A percentile compares a stretch with the other conserved stretches of the same genome.
Conservation (phyloP, 2,113 vertebrate species). For the Siniperca knerii region DNA sequence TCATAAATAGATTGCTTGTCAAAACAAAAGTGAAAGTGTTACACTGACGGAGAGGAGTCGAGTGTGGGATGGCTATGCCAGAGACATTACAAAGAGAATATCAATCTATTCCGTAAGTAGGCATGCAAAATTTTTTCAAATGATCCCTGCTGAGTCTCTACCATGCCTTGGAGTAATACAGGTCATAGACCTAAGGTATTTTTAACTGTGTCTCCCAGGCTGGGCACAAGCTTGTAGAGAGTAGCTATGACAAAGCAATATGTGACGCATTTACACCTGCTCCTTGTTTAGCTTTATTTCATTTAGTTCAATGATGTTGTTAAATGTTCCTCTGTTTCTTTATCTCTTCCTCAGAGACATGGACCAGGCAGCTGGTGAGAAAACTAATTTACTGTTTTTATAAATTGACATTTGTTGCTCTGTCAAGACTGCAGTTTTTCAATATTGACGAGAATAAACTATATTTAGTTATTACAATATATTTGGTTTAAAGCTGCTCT, state of each 20-base stretch:
- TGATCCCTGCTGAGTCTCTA: background rate
- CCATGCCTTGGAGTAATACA: fast-evolving
- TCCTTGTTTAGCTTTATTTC: background rate
- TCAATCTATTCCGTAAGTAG: background rate
- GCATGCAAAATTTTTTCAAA: background rate
- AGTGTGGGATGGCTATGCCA: background rate
- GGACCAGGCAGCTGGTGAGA: background rate
- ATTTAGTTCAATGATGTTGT: background rate
- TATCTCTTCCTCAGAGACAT: background rate
- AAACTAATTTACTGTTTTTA: background rate
- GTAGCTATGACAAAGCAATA: background rate
- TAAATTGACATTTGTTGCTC: background rate
- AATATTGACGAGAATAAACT: background rate
- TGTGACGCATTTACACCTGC: background rate
- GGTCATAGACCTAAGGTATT: background rate
- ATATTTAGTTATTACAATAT: too few relatives aligned
- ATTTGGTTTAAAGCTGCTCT: background rate
- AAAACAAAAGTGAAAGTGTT: conserved; percentile 23
- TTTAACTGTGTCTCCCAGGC: background rate
- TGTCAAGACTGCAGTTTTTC: background rate
- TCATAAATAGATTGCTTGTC: background rate
- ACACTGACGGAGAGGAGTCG: background rate
- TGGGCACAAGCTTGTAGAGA: background rate
- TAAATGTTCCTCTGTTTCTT: background rate
- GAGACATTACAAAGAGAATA: fast-evolving